Base-by-base conservation (phyloP, 2,797 vertebrate genomes). In the Pangasius djambal region DNA sequence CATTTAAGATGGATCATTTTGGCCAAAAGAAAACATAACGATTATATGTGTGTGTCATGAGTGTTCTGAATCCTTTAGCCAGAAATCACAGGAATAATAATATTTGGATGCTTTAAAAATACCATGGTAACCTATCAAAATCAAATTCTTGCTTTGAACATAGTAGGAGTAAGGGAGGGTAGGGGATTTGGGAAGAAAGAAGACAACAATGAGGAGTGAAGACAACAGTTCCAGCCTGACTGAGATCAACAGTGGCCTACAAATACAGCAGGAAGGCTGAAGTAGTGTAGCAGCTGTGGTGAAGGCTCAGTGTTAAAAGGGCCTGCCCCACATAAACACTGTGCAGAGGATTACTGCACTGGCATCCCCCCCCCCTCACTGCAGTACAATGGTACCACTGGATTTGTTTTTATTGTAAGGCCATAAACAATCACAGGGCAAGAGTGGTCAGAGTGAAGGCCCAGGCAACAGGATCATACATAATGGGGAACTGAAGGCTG, bases 251-350 rank as follows among this genome's bases (percentile, higher is more conserved):
- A 89, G 65, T 48, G 83, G 84, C 75, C 40, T 13, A 48, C 50
- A 84, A 81, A 90, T 63, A 61, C 57, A 69, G 44, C 63, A 63
- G 40, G 83, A 70, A 85, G 74, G 13, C 85, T 65, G 40, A 74
- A 78, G 87, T 69, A 82, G 75, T 81, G 16, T 50, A 83, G 85
- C 89, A 88, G 88, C 89, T 92, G 89, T 83, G 87, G 72, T 28
- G 83, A 50, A 79, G 78, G 82, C 87, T 67, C n/a, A 52, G 83
- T 82, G 90, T 90, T 89, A 91, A 88, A 83, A 77, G 83, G 83
- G 83, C 67, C 75, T 75, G 70, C 61, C 83, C 83, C 70, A 87
- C 86, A 90, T 92, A 87, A 91, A 91, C 90, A 90, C 69, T 55
- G 52, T 82, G 67, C 13, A 75, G 59, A 74, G 87, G 87, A 91